Evolutionary conservation across 2,113 vertebrate species (phyloP).

Genomic region (Egretta garzetta): DNA sequence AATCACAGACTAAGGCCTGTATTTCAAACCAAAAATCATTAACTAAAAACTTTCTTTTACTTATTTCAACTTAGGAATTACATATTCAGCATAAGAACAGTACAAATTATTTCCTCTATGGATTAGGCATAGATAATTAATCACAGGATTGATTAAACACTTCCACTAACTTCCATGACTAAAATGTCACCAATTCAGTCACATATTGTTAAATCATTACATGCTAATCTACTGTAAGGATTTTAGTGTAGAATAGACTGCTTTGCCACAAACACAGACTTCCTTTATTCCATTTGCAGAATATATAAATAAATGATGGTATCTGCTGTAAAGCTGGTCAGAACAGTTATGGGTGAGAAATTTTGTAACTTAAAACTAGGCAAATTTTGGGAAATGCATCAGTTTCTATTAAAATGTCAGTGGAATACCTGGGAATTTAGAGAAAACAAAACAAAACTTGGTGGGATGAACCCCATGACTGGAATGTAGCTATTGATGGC

Average conservation of each 20-base stretch:
- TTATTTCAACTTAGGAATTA: neutral
- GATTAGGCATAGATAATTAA: neutral
- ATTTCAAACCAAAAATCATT: neutral
- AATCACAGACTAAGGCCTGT: neutral
- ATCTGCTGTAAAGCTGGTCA: neutral
- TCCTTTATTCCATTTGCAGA: neutral
- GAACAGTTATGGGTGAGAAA: neutral
- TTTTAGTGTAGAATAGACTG: neutral
- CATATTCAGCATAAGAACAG: neutral
- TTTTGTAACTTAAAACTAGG: neutral
- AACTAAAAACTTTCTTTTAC: neutral
- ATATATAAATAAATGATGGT: neutral
- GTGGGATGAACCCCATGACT: no score
- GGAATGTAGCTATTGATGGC: no score
- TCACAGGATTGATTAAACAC: neutral
- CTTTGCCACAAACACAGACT: neutral
- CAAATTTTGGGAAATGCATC: neutral
- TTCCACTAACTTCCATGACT: neutral
- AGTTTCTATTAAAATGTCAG: neutral
- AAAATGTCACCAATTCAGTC: neutral
- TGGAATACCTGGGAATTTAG: neutral
- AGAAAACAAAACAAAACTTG: neutral
- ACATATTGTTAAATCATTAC: neutral
- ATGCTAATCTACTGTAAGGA: fast-evolving
- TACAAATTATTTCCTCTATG: neutral